Evolutionary conservation across 2,888 invertebrate genomes (phyloP).

Genomic region (Stramonita haemastoma): DNA sequence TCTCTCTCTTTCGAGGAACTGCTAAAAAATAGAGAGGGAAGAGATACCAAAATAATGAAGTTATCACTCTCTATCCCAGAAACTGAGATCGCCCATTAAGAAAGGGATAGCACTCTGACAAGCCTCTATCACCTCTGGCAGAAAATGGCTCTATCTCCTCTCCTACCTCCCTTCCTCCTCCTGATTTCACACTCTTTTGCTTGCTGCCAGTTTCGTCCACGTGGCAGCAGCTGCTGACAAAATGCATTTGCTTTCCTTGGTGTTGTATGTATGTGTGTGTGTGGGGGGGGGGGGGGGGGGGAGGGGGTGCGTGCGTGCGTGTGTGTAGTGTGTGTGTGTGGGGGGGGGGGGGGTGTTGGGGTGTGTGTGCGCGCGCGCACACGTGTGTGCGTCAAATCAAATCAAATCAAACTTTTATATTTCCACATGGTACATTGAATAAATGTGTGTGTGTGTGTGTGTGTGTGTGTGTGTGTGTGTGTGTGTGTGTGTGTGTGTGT

Average conservation of each 20-base stretch:
- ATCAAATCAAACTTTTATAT: too few relatives aligned
- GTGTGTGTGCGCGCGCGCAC: too few relatives aligned
- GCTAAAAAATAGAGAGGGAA: too few relatives aligned
- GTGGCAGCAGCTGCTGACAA: neutral
- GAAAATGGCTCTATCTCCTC: neutral
- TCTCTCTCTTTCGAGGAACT: neutral
- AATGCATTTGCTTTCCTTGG: neutral
- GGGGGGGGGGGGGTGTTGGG: neutral
- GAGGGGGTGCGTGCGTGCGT: conserved; percentile 31
- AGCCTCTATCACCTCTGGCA: too few relatives aligned
- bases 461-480: too few relatives aligned
- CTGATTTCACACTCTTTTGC: neutral
- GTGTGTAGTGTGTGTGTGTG: conserved; percentile 40
- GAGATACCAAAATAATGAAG: too few relatives aligned
- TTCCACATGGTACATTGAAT: conserved; percentile 21
- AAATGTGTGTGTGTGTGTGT: neutral
- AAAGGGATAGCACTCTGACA: too few relatives aligned
- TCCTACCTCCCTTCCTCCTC: neutral
- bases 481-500: too few relatives aligned
- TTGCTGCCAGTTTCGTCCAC: neutral
- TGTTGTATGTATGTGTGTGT: conserved; percentile 28
- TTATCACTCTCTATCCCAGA: too few relatives aligned
- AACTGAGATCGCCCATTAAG: too few relatives aligned
- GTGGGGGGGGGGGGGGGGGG: neutral
- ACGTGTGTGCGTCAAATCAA: too few relatives aligned